Evolutionary conservation across 2,113 vertebrate species (phyloP), one percentile per base, ranked within the genome.

Genomic region (Lampris incognitus): DNA sequence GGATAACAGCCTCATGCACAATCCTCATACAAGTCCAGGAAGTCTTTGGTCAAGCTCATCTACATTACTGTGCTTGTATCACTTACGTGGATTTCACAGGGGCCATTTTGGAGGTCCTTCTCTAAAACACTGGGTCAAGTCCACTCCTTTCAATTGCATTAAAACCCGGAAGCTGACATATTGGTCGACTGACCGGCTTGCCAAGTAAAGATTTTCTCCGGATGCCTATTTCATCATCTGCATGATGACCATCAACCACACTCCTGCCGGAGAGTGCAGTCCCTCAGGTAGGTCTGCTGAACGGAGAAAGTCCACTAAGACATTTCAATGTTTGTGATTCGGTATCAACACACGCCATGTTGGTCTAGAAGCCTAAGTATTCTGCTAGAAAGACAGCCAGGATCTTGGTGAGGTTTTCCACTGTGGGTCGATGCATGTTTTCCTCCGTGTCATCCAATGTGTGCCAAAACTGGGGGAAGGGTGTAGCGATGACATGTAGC

Each of bases 391-490:
- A 98, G 69, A 95, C 82, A 0, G 91, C 86, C 11, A 98, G 83
- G 91, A 97, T 93, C 74, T 93, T 95, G 72, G 93, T 94, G 56
- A 98, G 94, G 89, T 98, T 97, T 75, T 95, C 93, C 4, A 96
- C 84, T 0, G 97, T 97, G 38, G 96, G 95, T 0, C 91, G 92
- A 85, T 97, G 94, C 88, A 98, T 93, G 78, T 96, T 96, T 76
- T 92, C 94, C 81, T 96, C 96, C 0, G 90, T 95, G 91, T 98
- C 97, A 0, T 95, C 91, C 9, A 93, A 59, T 0, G 95, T 97
- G 86, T 98, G 97, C 97, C 97, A 98, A 76, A 97, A 95, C 0
- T 84, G 42, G 0, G 97, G 97, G 92, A 98, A 98, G 9, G 97
- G 97, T 0, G 93, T 96, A n/a, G 97, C 79, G 56, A 98, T 96